A percentile compares a stretch with the other conserved stretches of the same genome.
Evolutionary conservation across 2,888 invertebrate genomes (phyloP).

Genomic region (Crossocerus cetratus): DNA sequence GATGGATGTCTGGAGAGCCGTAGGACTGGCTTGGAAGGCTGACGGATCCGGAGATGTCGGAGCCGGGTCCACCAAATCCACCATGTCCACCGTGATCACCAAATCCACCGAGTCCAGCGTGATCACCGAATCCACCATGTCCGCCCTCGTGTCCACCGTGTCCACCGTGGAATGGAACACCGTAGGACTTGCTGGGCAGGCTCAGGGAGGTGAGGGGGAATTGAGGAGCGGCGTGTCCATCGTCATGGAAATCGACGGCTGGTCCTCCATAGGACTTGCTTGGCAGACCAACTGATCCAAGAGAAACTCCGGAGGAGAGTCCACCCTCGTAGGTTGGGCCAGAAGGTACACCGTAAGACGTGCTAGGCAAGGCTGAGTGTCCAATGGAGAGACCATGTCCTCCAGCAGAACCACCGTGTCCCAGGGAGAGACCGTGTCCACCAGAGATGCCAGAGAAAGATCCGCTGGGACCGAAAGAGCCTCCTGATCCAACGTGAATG

Average conservation of each 20-base stretch:
- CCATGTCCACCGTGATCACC: too few relatives aligned
- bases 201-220: neutral
- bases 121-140: too few relatives aligned
- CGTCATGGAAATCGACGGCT: neutral
- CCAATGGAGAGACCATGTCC: slow-evolving; percentile 1
- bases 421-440: neutral
- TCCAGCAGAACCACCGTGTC: neutral
- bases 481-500: neutral
- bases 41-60: slow-evolving; percentile 1
- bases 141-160: neutral
- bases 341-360: neutral
- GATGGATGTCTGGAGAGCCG: neutral
- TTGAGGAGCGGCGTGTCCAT: neutral
- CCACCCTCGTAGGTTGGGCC: slow-evolving; percentile 1
- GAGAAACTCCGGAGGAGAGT: neutral
- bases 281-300: slow-evolving; percentile 13
- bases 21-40: slow-evolving; percentile 10
- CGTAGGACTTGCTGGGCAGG: slow-evolving; percentile 12
- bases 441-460: neutral
- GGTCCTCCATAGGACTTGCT: slow-evolving; percentile 29
- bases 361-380: neutral
- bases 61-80: neutral
- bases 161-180: neutral
- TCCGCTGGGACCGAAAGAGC: neutral
- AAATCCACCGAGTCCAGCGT: too few relatives aligned